phyloP scores from a whole-genome alignment of 2,797 vertebrate genomes.

The Karalla daura region DNA sequence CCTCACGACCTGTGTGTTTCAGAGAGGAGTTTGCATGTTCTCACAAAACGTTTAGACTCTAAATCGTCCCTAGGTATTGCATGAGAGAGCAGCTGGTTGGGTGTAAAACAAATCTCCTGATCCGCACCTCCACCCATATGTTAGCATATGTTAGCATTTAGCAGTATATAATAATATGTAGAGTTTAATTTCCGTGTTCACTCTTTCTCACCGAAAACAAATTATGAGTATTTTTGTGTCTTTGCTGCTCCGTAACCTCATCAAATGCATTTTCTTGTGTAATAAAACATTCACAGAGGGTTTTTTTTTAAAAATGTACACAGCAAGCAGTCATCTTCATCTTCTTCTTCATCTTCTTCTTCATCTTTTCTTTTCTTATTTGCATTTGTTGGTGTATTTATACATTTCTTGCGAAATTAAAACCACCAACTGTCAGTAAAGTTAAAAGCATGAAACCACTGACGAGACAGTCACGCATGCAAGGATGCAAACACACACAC shows the following conservation, averaged over 20 bases:
- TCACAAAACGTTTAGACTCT: no score
- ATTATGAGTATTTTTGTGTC: not conserved
- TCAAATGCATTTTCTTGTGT: not conserved
- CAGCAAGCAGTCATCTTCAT: not conserved
- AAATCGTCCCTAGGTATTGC: no score
- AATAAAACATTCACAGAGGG: not conserved
- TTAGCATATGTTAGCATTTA: no score
- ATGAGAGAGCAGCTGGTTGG: no score
- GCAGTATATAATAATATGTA: not conserved
- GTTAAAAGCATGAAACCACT: not conserved
- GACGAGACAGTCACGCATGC: not conserved
- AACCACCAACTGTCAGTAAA: not conserved
- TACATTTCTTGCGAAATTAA: not conserved
- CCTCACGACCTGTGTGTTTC: no score
- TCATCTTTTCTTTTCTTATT: no score
- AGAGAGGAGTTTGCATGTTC: no score
- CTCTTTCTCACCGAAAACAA: not conserved
- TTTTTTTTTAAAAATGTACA: not conserved
- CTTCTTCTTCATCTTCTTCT: no score
- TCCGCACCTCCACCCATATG: no score
- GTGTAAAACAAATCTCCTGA: no score
- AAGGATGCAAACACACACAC: not conserved
- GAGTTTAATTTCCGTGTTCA: not conserved
- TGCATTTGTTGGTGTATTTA: not conserved
- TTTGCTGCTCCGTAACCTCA: not conserved